Percentiles rank a stretch among this genome's conserved stretches.
Conservation (phyloP, 1,140 invertebrate species). For the Achatina immaculata region DNA sequence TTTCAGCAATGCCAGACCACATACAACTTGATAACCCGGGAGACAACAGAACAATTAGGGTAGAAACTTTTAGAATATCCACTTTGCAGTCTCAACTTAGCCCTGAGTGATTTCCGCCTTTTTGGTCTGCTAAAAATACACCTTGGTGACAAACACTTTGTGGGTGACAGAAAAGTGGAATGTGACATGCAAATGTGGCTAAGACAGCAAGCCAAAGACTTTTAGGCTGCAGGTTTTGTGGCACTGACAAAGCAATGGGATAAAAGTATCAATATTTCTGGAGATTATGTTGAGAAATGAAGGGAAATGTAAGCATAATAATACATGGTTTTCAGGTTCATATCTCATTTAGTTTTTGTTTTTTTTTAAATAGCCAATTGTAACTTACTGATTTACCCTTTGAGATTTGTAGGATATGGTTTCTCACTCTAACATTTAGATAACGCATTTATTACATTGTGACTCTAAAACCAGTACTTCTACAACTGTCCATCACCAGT, state of each 20-base stretch:
- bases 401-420: too few species aligned
- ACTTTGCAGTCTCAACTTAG: neutral
- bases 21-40: neutral
- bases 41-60: neutral
- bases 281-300: conserved; percentile 13
- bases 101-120: neutral
- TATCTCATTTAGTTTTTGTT: neutral
- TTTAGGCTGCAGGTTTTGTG: neutral
- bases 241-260: neutral
- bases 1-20: neutral
- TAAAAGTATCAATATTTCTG: neutral
- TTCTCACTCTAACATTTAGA: too few species aligned
- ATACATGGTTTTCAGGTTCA: neutral
- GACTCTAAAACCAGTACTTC: too few species aligned
- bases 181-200: neutral
- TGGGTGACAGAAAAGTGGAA: neutral
- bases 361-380: neutral
- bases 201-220: neutral
- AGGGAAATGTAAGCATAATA: neutral
- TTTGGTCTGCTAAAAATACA: neutral
- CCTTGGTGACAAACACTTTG: neutral
- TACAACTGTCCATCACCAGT: too few species aligned
- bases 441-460: too few species aligned
- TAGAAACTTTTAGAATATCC: neutral
- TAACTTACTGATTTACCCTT: neutral